A percentile compares a stretch with the other conserved stretches of the same genome.
Conservation (phyloP, 2,113 vertebrate species). For the Podocnemis expansa region DNA sequence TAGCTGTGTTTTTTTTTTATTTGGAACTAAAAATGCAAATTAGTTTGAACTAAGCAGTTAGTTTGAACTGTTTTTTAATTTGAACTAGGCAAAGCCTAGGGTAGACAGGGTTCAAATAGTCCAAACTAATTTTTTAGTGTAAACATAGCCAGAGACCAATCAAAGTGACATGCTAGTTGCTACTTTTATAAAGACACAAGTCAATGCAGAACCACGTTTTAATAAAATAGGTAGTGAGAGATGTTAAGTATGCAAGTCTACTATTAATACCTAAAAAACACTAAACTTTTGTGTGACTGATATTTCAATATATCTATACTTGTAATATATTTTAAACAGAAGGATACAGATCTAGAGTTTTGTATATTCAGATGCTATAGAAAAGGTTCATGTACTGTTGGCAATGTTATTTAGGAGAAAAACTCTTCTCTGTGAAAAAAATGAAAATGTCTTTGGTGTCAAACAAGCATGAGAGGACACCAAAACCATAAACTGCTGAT, state of each 20-base stretch:
- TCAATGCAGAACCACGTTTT: not conserved
- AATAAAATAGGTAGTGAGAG: not conserved
- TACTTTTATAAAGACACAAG: not conserved
- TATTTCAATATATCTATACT: not conserved
- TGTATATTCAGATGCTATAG: not conserved
- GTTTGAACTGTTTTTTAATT: no score
- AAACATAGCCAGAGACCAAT: no score
- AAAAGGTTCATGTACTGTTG: not conserved
- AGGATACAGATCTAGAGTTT: not conserved
- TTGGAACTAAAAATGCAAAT: no score
- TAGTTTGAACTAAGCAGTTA: no score
- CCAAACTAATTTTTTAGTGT: no score
- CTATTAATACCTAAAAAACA: not conserved
- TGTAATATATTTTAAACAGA: not conserved
- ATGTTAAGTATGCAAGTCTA: not conserved
- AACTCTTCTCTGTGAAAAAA: not conserved
- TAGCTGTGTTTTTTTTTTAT: no score
- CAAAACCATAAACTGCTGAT: conserved; percentile 28
- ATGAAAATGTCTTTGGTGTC: not conserved
- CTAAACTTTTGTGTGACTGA: not conserved
- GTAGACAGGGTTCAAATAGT: no score
- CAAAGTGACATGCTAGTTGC: not conserved
- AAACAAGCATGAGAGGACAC: conserved; percentile 66
- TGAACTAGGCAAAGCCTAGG: no score
- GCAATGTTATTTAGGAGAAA: not conserved